These are phyloP conservation scores for Nansenia antarctica DNA, from an alignment of 2,113 vertebrate genomes.

Conservation along the genomic window DNA sequence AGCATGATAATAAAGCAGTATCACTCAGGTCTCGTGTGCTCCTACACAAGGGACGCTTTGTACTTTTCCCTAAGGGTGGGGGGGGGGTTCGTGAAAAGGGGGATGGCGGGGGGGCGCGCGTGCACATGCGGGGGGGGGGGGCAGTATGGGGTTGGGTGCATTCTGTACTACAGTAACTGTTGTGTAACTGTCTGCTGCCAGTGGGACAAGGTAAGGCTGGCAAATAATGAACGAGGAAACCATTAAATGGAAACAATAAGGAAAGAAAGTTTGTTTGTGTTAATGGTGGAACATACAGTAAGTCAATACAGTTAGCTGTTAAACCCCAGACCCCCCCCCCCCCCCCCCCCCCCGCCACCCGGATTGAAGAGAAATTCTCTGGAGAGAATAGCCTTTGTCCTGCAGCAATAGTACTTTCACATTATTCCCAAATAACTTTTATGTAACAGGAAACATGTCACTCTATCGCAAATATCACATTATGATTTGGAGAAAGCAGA, in stretches of 20 bases:
- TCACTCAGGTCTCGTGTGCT: conserved; percentile 72
- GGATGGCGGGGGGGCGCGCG: too few species aligned
- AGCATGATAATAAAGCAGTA: conserved; percentile 53
- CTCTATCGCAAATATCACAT: neutral
- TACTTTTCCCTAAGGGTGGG: conserved; percentile 58
- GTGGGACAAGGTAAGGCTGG: conserved; percentile 40
- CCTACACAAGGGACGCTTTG: conserved; percentile 71
- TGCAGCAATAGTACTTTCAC: neutral
- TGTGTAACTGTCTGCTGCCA: conserved; percentile 47
- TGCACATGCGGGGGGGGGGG: conserved; percentile 39
- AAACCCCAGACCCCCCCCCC: neutral
- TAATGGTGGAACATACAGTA: conserved; percentile 4
- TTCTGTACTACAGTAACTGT: conserved; percentile 34
- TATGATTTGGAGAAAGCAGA: neutral
- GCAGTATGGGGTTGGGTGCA: conserved; percentile 20
- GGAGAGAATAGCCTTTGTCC: neutral
- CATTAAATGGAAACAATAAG: conserved; percentile 34
- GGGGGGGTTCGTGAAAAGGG: too few species aligned
- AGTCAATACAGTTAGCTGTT: neutral
- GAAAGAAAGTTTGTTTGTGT: conserved; percentile 7
- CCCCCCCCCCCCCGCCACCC: too few species aligned
- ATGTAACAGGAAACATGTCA: neutral
- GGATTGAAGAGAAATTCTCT: neutral
- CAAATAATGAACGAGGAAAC: conserved; percentile 31
- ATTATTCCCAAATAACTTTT: too few species aligned